Base-by-base conservation (phyloP, 2,888 invertebrate species). In the Catocala fraxini region DNA sequence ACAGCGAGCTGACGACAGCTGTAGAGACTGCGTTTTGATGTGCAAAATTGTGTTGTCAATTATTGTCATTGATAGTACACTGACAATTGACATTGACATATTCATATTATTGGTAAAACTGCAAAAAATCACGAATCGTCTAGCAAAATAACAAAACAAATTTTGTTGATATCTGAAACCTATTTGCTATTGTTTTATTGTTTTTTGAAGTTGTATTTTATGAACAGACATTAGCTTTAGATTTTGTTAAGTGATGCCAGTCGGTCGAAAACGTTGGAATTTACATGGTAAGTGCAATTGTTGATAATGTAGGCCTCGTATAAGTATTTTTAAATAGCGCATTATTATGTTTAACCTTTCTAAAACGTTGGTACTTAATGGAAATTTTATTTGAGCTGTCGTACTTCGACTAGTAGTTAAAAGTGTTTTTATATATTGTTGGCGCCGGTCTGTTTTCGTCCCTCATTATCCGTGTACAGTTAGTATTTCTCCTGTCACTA, bases 181-280 rank as follows among this genome's bases (percentile, higher is more conserved):
- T n/a, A 13, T 11, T 46, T 34, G 47, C 56, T 66, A 64, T 68
- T 70, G 52, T n/a, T 68, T 64, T 57, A 57, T 49, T 41, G 41
- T 63, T 42, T 59, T 15, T 63, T 43, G 47, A 58, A 53, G 61
- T 59, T 35, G 58, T 62, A 67, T 65, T 66, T 65, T 75, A 63
- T 65, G 62, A 60, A 67, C 58, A 51, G 57, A 68, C 51, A 66
- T 59, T 39, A n/a, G 56, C 61, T 60, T 57, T 52, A 54, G 54
- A 72, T 56, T 46, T 45, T 12, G 42, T 4, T 64, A 63, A 82
- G 87, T 81, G 75, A 91, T 91, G 92, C 95, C 95, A 84, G 95
- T 96, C 86, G 96, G 96, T 74, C 93, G 97, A 83, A 97, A 97
- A 91, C 96, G 96, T 82, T 97, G 97, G 97, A 96, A 96, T 83